Evolutionary conservation across 2,113 vertebrate genomes (phyloP), one percentile per base, ranked within the genome.

Genomic region (Lutjanus erythropterus): DNA sequence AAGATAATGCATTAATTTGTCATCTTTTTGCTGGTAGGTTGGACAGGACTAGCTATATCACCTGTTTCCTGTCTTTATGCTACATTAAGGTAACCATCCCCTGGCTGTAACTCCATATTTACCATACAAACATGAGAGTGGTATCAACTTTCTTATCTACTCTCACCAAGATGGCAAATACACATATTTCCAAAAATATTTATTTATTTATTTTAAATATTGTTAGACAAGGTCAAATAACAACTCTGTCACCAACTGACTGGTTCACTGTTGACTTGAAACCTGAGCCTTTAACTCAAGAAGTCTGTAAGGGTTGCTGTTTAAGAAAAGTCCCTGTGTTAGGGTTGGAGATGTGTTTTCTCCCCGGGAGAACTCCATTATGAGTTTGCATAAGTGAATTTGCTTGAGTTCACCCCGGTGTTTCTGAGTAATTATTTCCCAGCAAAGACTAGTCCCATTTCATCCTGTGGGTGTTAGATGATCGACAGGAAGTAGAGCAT

Each of bases 381-480:
- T 35, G 9, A 78, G 9, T 80, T 76, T 66, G 47, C 15, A 5
- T 16, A 44, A 80, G 23, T 46, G 27, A 80, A 21, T 68, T 47
- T 5, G 21, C 60, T 69, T 52, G 47, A 85, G 52, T 88, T 72
- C 49, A 39, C 1, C 23, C 66, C 73, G 64, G 3, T 66, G 58
- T 79, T 44, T 62, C 46, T 12, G 23, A 37, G 67, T 72, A 67
- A 80, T 77, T 85, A 55, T 71, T 83, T 73, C 39, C 67, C 10
- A 78, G 69, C 75, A 65, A 33, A 61, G 49, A 37, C 58, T 19
- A 31, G 33, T 66, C 31, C 14, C 18, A 56, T 67, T 27, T 66
- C n/a, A 66, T 31, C 61, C 29, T 35, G 77, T 71, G 35, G 5
- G 37, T 55, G 73, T 69, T 64, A 6, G 50, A 64, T 19, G 39